Base-by-base conservation (phyloP, 1,140 invertebrate genomes). In the Stegodyphus mimosarum region DNA sequence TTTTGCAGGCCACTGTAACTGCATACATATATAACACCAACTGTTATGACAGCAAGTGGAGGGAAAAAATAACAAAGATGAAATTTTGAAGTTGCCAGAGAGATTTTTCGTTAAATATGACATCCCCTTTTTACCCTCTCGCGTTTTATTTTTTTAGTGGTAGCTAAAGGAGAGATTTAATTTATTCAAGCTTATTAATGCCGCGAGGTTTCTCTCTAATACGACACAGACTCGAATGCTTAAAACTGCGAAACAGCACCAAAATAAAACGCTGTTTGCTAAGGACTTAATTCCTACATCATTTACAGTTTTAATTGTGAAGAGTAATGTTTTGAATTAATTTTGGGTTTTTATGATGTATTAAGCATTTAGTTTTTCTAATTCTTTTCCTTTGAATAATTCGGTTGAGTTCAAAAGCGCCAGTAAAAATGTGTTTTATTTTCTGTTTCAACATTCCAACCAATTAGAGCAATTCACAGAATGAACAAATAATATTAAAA, bases 281-380 rank as follows among this genome's bases (percentile, higher is more conserved):
- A 33, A 33, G 63, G 80, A 74, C 80, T 83, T 74, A 73, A 83
- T 83, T 83, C 71, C 48, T 52, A 33, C 69, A 70, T 83, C 70
- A 83, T 83, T 83, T 83, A 83, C 70, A 83, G 80, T 83, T 83
- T 83, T 83, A 83, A 83, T 83, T 83, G 80, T 63, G 17, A 48
- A 83, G 74, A 83, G 80, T 74, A 74, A 73, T 66, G 80, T 83
- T 83, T 83, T 83, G 80, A 83, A 83, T 83, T 83, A 83, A 83
- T 83, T 83, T 83, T 18, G n/a, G 63, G 80, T 83, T 83, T 83
- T 83, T 83, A 83, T 83, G 80, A 74, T 74, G 70, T 51, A 73
- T 83, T 83, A 79, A 74, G 60, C 53, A 55, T 51, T 11, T 11
- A 60, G 55, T 11, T 11, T 15, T 60, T 60, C 15, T 60, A 11